Percentiles rank a stretch among this genome's conserved stretches.
Conservation (phyloP, 2,797 vertebrate genomes). For the Muscicapa comitata region DNA sequence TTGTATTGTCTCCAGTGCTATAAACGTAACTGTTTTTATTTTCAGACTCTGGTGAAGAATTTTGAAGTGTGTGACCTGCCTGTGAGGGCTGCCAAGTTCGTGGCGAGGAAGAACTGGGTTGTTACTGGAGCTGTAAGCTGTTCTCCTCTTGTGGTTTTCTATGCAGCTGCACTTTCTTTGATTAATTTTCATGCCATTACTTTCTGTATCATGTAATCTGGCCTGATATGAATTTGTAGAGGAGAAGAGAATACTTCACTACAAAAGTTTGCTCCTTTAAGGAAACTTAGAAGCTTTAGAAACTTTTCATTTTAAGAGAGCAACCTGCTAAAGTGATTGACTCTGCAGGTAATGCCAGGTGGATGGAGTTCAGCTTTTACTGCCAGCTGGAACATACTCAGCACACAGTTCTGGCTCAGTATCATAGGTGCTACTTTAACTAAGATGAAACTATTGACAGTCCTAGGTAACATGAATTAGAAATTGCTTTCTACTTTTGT, state of each 20-base stretch:
- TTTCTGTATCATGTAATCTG: neutral
- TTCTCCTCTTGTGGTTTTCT: neutral
- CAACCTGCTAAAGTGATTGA: neutral
- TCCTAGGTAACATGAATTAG: neutral
- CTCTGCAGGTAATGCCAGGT: neutral
- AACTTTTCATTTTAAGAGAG: neutral
- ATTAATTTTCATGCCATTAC: neutral
- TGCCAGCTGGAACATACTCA: neutral
- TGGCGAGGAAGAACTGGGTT: conserved; percentile 98
- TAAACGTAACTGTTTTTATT: neutral
- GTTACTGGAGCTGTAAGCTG: conserved; percentile 94
- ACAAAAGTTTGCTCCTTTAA: neutral
- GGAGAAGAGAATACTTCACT: neutral
- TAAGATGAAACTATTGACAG: neutral
- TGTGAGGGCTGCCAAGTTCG: conserved; percentile 95
- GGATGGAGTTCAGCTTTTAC: neutral
- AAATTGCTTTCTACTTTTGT: neutral
- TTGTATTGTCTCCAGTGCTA: neutral
- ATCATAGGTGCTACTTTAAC: neutral
- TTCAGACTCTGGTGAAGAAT: conserved; percentile 95
- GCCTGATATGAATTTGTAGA: neutral
- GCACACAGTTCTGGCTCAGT: neutral
- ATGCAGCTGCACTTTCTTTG: neutral
- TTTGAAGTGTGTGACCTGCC: conserved; percentile 98
- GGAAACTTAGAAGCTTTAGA: neutral